Evolutionary conservation across 2,113 vertebrate species (phyloP).

Genomic region (Brachypodius melanocephalos): DNA sequence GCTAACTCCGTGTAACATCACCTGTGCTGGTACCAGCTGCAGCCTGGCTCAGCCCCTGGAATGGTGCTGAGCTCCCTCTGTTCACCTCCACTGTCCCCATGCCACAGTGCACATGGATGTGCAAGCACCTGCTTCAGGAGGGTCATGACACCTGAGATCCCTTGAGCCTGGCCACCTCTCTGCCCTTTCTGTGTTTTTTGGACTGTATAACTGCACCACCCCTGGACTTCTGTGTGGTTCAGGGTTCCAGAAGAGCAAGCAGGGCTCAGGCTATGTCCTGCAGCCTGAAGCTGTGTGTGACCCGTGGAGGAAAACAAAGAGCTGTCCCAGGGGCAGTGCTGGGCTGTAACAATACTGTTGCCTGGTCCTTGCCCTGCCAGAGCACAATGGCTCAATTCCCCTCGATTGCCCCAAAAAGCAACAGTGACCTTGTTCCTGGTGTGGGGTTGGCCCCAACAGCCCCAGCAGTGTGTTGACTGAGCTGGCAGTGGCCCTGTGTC

Average conservation of each 20-base stretch:
- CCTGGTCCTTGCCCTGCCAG: neutral
- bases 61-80: neutral
- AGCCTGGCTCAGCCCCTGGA: neutral
- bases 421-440: accelerated
- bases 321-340: neutral
- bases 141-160: neutral
- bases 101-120: accelerated
- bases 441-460: accelerated
- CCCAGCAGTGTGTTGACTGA: neutral
- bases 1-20: neutral
- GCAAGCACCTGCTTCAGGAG: neutral
- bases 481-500: neutral
- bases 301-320: neutral
- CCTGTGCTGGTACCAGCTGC: neutral
- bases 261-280: neutral
- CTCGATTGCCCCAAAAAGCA: neutral
- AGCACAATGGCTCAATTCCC: neutral
- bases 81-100: neutral
- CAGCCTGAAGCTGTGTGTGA: neutral
- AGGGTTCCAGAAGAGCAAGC: neutral
- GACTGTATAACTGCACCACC: neutral
- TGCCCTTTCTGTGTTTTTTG: neutral
- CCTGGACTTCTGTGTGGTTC: neutral
- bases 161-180: neutral
- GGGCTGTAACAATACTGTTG: neutral